Percentiles rank a stretch among this genome's conserved stretches.
Conservation (phyloP, 2,888 invertebrate species). For the Ennomos fuscantarius region DNA sequence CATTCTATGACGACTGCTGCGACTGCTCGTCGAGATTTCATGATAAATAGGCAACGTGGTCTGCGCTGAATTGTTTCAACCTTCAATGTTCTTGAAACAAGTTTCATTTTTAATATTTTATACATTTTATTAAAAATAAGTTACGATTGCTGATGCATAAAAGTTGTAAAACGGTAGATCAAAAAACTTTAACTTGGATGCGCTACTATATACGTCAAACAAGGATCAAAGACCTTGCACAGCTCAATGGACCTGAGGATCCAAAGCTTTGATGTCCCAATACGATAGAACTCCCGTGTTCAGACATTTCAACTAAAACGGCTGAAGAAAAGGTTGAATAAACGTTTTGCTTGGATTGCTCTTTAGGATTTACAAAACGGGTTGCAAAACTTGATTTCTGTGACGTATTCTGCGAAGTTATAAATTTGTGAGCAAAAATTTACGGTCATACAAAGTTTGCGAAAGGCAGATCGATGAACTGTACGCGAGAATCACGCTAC, state of each 20-base stretch:
- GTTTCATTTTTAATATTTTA: no score
- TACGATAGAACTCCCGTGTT: conserved; percentile 29
- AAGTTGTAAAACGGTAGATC: not conserved
- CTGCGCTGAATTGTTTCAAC: no score
- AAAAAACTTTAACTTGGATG: conserved; percentile 18
- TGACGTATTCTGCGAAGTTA: not conserved
- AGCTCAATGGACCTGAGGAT: conserved; percentile 45
- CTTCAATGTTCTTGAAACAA: no score
- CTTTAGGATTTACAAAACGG: conserved; percentile 16
- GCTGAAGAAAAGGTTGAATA: conserved; percentile 21
- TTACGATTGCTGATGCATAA: not conserved
- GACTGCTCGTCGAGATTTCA: no score
- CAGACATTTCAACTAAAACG: conserved; percentile 20
- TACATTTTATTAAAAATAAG: no score
- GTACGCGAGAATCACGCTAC: no score
- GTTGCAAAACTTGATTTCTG: not conserved
- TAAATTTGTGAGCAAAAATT: not conserved
- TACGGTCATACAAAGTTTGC: not conserved
- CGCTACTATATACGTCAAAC: conserved; percentile 9
- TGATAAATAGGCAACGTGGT: no score
- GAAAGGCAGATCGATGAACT: no score
- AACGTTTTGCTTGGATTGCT: conserved; percentile 20
- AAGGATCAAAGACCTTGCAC: conserved; percentile 52
- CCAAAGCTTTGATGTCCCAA: conserved; percentile 45
- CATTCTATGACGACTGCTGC: no score